These are phyloP conservation scores for Eptatretus atami DNA, from an alignment of 2,797 vertebrate species.

Conservation along the genomic window DNA sequence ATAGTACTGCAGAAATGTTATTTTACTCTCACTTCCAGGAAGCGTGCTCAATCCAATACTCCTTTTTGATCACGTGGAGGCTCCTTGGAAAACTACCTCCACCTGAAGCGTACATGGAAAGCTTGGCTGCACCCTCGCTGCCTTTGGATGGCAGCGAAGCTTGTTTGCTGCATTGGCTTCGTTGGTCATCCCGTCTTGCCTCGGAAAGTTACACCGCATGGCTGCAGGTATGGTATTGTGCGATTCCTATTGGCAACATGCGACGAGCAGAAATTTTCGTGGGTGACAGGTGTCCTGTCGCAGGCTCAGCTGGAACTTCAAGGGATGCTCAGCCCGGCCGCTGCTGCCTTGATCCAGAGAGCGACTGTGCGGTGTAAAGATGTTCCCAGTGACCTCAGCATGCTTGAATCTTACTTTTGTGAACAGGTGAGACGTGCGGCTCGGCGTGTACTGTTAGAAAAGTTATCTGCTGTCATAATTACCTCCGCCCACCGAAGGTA, in stretches of 20 bases:
- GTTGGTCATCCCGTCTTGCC: conserved; percentile 73
- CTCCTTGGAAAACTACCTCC: conserved; percentile 70
- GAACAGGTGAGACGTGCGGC: too few relatives aligned
- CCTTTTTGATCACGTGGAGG: conserved; percentile 73
- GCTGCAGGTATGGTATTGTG: conserved; percentile 37
- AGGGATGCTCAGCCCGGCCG: too few relatives aligned
- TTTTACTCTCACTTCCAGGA: conserved; percentile 21
- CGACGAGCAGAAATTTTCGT: too few relatives aligned
- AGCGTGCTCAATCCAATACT: conserved; percentile 88
- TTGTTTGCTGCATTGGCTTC: conserved; percentile 39
- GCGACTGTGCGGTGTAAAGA: too few relatives aligned
- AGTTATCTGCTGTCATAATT: too few relatives aligned
- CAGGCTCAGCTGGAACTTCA: too few relatives aligned
- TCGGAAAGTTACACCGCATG: conserved; percentile 41
- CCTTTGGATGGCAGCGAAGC: conserved; percentile 63
- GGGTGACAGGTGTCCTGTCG: too few relatives aligned
- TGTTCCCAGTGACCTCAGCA: too few relatives aligned
- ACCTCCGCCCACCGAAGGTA: too few relatives aligned
- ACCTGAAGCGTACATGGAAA: conserved; percentile 56
- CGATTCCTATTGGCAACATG: neutral
- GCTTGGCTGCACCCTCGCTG: conserved; percentile 33
- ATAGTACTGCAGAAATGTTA: neutral
- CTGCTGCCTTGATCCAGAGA: too few relatives aligned
- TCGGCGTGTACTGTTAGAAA: too few relatives aligned
- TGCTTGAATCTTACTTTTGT: too few relatives aligned